Conservation (phyloP, 2,797 vertebrate genomes). For the Tadarida brasiliensis region DNA sequence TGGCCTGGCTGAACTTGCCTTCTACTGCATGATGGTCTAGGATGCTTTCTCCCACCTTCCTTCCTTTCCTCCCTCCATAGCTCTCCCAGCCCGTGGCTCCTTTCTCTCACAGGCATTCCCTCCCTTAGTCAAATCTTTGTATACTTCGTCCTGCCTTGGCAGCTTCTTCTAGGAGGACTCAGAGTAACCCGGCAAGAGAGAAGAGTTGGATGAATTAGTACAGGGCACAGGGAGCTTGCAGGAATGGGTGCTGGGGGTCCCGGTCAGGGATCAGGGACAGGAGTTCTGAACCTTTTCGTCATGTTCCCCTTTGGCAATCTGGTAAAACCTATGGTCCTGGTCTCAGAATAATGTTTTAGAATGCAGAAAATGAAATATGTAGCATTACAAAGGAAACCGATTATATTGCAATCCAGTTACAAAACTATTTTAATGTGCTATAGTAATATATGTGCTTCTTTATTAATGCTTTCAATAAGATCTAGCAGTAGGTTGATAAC, state of each 20-base stretch:
- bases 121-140: background rate
- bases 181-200: background rate
- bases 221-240: background rate
- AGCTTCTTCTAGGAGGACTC: background rate
- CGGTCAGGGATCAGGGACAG: background rate
- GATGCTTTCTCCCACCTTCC: background rate
- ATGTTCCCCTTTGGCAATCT: background rate
- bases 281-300: background rate
- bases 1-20: background rate
- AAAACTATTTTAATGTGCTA: constrained; percentile 61
- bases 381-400: constrained; percentile 65
- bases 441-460: constrained; percentile 63
- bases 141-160: background rate
- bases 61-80: background rate
- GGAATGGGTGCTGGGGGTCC: background rate
- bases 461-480: constrained; percentile 76
- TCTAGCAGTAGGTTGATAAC: constrained; percentile 61
- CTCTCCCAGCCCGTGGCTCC: background rate
- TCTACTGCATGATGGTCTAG: background rate
- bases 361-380: constrained; percentile 64
- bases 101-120: background rate
- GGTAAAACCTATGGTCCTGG: background rate
- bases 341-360: constrained; percentile 62
- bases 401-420: constrained; percentile 54
- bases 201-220: background rate